Evolutionary conservation across 2,888 invertebrate species (phyloP).

Genomic region (Pyrochroa serraticornis): DNA sequence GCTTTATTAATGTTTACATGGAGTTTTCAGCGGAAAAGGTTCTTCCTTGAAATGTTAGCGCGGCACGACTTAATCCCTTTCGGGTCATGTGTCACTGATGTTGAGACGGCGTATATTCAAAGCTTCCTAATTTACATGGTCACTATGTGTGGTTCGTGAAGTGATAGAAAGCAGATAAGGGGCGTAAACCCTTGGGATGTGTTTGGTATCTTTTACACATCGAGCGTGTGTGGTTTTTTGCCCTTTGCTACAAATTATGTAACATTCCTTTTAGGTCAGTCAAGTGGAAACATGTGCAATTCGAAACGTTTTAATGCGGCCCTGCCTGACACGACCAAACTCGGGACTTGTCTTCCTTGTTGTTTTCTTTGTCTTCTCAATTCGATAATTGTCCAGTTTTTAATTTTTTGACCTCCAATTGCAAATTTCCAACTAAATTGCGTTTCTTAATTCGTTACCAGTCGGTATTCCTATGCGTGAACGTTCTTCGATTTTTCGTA

Average conservation of each 20-base stretch:
- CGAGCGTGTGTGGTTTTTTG: slow-evolving; percentile 37
- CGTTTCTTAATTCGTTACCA: no score
- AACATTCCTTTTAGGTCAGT: slow-evolving; percentile 42
- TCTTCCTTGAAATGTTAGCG: background rate
- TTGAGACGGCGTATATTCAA: slow-evolving; percentile 14
- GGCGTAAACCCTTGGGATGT: slow-evolving; percentile 50
- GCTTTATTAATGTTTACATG: no score
- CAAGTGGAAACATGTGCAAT: slow-evolving; percentile 42
- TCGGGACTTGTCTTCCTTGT: no score
- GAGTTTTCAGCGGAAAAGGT: background rate
- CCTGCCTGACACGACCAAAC: slow-evolving; percentile 1
- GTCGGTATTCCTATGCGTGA: no score
- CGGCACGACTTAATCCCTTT: slow-evolving; percentile 10
- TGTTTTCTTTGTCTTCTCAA: no score
- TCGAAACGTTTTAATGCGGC: slow-evolving; percentile 2
- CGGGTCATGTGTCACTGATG: slow-evolving; percentile 8
- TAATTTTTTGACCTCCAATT: no score
- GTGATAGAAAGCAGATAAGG: slow-evolving; percentile 52
- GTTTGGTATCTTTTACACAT: slow-evolving; percentile 46
- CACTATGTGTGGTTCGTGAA: slow-evolving; percentile 46
- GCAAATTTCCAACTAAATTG: no score
- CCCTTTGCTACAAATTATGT: slow-evolving; percentile 43
- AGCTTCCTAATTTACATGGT: slow-evolving; percentile 16
- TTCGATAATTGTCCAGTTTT: no score
- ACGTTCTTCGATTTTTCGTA: no score